Evolutionary conservation across 1,140 invertebrate species (phyloP), one percentile per base, ranked within the genome.

Genomic region (Elymnias hypermnestra): DNA sequence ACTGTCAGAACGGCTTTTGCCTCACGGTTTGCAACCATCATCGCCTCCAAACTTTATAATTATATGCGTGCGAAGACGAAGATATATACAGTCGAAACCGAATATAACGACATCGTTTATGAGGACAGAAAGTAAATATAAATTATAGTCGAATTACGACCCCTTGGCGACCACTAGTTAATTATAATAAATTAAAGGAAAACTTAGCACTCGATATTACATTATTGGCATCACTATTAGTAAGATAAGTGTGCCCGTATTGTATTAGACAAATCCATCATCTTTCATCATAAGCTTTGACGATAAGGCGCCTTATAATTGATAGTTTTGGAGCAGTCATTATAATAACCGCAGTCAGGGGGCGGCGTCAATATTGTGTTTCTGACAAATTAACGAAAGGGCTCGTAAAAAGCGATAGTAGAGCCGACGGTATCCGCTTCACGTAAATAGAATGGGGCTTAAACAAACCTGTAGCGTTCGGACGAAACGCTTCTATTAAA

Each of bases 331-430:
- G 57, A 35, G 26, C 40, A 52, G 61, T 75, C 59, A 66, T 74
- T 72, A 72, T 56, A 73, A 63, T 64, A 62, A 69, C 62, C 61
- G 57, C 55, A 9, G 37, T 29, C 56, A 42, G 51, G 29, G 29
- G 57, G 51, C 48, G 63, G 54, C 52, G 70, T 81, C 71, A 82
- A 78, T 78, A 78, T 78, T 68, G 66, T 74, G 64, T 68, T 72
- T 52, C 64, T 70, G 70, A 73, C 72, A 77, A 81, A 79, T 79
- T 79, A 74, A 73, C 65, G 68, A 63, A 71, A 73, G 68, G 58
- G 53, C 41, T 53, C 22, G 49, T 57, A 31, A 43, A 51, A 51
- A 58, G 38, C 31, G 52, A 56, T 51, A 40, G 47, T 44, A 45
- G 51, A 46, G 47, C 47, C 46, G 54, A 44, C 53, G 40, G 44